Conservation (phyloP, 2,888 invertebrate genomes). For the Andrena flavipes region DNA sequence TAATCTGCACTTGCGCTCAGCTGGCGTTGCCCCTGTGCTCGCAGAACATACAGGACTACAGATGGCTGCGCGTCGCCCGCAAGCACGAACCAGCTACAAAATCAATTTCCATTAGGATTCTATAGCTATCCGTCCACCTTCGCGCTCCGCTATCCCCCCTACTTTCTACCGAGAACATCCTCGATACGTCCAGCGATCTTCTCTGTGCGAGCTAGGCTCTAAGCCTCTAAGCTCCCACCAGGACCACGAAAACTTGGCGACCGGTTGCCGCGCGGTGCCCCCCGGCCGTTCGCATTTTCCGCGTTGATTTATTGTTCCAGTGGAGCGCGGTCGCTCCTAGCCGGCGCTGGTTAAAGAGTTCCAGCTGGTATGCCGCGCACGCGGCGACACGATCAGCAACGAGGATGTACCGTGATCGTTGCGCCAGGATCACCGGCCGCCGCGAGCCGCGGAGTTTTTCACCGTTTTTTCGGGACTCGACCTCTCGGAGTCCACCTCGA, state of each 20-base stretch:
- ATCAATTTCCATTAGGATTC: not conserved
- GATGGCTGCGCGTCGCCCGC: conserved; percentile 28
- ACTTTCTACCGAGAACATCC: no score
- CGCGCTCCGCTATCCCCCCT: no score
- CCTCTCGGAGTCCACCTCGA: not conserved
- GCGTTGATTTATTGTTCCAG: conserved; percentile 47
- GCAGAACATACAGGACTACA: conserved; percentile 46
- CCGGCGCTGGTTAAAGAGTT: conserved; percentile 58
- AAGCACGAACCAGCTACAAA: conserved; percentile 30
- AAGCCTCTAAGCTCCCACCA: not conserved
- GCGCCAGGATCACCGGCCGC: conserved; percentile 56
- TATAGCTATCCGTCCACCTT: no score
- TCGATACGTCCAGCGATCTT: no score
- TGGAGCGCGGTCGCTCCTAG: conserved; percentile 46
- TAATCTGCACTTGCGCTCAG: conserved; percentile 74
- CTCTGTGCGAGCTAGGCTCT: no score
- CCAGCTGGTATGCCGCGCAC: conserved; percentile 60
- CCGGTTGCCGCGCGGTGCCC: conserved; percentile 9
- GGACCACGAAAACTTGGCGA: conserved; percentile 8
- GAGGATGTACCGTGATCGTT: conserved; percentile 47
- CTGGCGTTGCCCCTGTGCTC: conserved; percentile 59
- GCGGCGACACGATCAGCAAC: conserved; percentile 61
- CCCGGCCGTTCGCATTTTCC: conserved; percentile 13
- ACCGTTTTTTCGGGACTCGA: conserved; percentile 22
- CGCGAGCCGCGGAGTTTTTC: conserved; percentile 43